These are phyloP conservation scores for Phodopus roborovskii DNA, from an alignment of 2,113 vertebrate genomes.

Conservation along the genomic window DNA sequence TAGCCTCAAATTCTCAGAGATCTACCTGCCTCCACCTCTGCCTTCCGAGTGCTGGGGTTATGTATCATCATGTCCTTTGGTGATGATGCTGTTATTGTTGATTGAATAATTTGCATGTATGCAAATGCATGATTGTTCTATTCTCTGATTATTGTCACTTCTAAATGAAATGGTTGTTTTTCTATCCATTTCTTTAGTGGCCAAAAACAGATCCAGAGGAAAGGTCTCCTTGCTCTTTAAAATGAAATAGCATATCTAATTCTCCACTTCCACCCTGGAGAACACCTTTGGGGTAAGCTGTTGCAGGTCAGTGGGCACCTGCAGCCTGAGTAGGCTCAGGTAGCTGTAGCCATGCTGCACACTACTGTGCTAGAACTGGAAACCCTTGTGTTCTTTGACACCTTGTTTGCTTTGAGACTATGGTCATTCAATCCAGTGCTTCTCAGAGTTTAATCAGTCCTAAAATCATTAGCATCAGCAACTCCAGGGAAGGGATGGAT, in stretches of 20 bases:
- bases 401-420: not conserved
- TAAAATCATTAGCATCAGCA: not conserved
- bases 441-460: not conserved
- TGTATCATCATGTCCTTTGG: not conserved
- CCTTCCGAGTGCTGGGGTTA: not conserved
- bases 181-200: not conserved
- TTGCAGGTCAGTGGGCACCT: accelerated
- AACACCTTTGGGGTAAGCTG: not conserved
- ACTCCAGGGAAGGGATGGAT: not conserved
- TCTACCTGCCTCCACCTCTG: too few species aligned
- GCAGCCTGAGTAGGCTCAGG: not conserved
- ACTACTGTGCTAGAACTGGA: not conserved
- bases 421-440: not conserved
- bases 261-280: not conserved
- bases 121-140: not conserved
- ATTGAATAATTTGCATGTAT: not conserved
- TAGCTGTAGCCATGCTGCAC: not conserved
- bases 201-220: not conserved
- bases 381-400: not conserved
- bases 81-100: not conserved
- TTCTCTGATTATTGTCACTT: not conserved
- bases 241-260: not conserved
- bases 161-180: not conserved
- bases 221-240: not conserved
- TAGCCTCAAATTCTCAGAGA: not conserved